Conservation (phyloP, 2,113 vertebrate genomes). For the Brevimyrus niger region DNA sequence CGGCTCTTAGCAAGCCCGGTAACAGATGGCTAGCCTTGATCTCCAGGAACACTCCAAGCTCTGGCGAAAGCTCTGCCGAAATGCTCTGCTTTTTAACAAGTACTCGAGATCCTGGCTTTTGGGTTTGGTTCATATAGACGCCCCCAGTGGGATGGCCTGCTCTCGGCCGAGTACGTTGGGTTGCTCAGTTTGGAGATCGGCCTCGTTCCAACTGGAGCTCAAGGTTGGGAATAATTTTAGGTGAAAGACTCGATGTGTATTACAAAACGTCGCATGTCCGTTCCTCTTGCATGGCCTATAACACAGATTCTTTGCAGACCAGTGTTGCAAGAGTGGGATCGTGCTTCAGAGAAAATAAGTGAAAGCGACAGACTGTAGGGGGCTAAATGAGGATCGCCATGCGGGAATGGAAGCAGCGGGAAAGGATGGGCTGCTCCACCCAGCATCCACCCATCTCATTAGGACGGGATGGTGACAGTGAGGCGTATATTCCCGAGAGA, state of each 20-base stretch:
- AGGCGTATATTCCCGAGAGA: neutral
- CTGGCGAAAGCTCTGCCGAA: no score
- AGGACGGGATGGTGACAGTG: neutral
- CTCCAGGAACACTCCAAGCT: neutral
- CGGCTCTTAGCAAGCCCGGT: neutral
- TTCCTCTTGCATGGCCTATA: conserved; percentile 37
- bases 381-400: neutral
- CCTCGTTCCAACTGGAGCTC: conserved; percentile 26
- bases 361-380: neutral
- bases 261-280: conserved; percentile 45
- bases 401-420: neutral
- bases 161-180: conserved; percentile 17
- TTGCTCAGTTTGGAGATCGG: conserved; percentile 15
- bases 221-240: conserved; percentile 40
- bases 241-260: conserved; percentile 47
- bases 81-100: neutral
- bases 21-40: neutral
- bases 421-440: neutral
- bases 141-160: neutral
- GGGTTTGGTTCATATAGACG: neutral
- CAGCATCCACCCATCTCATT: neutral
- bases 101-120: neutral
- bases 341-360: neutral
- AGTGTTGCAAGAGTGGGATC: conserved; percentile 28
- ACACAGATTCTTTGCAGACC: conserved; percentile 40